A percentile compares a stretch with the other conserved stretches of the same genome.
Conservation (phyloP, 1,140 invertebrate genomes). For the Megalonaias nervosa region DNA sequence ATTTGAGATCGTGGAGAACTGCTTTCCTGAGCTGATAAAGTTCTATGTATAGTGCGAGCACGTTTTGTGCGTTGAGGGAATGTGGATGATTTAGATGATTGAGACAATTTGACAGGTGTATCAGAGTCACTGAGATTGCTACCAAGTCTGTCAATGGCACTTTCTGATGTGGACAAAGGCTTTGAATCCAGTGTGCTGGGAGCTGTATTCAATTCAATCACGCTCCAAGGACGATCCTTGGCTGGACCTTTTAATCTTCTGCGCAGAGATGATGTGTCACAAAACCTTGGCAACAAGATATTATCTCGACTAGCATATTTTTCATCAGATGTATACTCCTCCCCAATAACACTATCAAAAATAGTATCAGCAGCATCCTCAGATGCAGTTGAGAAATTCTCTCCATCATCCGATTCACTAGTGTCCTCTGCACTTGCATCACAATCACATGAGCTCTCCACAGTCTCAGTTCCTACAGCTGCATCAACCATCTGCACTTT, state of each 20-base stretch:
- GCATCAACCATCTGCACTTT: constrained; percentile 24
- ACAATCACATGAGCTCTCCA: constrained; percentile 81
- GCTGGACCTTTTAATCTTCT: constrained; percentile 35
- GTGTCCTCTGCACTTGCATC: constrained; percentile 92
- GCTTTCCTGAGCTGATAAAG: constrained; percentile 33
- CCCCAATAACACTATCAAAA: constrained; percentile 49
- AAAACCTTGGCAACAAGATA: constrained; percentile 27
- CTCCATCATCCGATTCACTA: constrained; percentile 47
- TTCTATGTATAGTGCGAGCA: constrained; percentile 26
- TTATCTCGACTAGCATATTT: constrained; percentile 21
- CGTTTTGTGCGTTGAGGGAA: constrained; percentile 38
- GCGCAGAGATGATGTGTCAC: constrained; percentile 40
- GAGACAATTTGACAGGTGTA: constrained; percentile 21
- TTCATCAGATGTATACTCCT: constrained; percentile 47
- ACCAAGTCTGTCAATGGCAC: constrained; percentile 75
- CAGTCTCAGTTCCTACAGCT: constrained; percentile 37
- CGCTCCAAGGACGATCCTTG: constrained; percentile 84
- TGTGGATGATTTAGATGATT: constrained; percentile 42
- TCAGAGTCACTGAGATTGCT: constrained; percentile 42
- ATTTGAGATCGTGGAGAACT: constrained; percentile 30
- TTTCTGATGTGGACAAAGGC: constrained; percentile 87
- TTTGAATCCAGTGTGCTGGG: constrained; percentile 72
- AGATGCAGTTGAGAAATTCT: constrained; percentile 51
- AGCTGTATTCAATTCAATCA: constrained; percentile 85
- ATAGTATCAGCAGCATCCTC: constrained; percentile 53